Evolutionary conservation across 2,888 invertebrate species (phyloP), one percentile per base, ranked within the genome.

Genomic region (Spialia ferax): DNA sequence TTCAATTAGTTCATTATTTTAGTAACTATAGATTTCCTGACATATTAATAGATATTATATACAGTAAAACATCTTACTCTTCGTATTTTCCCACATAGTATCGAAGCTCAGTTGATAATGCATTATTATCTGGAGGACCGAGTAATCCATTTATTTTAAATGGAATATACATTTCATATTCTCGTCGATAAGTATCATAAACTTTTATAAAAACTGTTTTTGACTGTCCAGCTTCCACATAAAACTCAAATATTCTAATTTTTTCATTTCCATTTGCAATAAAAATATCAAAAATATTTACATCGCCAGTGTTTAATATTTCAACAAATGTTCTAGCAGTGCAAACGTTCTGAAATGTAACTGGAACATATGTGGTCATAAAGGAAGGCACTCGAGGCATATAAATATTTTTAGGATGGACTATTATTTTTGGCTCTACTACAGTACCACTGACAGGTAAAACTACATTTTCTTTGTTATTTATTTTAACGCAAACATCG

Each of bases 161-260:
- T 0, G 96, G 96, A 62, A 96, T 83, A 73, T 88, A 94, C 80
- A 95, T 94, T 62, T 94, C 93, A 75, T 95, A 95, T 69, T 94
- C 94, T 71, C 91, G 83, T 60, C 90, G 82, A 77, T 84, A 91
- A 72, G 80, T 73, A 71, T 91, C 91, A 71, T 68, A 81, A 13
- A 93, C 83, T 85, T 88, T 91, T 62, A 93, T 81, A 71, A 75
- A 93, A 56, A 93, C 81, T 0, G 81, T 85, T 75, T 87, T 91
- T 1, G 88, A 77, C 71, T 89, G 88, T 22, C 89, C 88, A 45
- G 82, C 84, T 64, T 92, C 88, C 7, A 93, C 70, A 56, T 20
- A 72, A 73, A 92, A 89, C 62, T 88, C 70, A 45, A 76, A 73
- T 38, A 89, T 72, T 80, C 77, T 85, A 73, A 80, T 75, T 76